Base-by-base conservation (phyloP, 2,888 invertebrate species). In the Nephrotoma flavescens region DNA sequence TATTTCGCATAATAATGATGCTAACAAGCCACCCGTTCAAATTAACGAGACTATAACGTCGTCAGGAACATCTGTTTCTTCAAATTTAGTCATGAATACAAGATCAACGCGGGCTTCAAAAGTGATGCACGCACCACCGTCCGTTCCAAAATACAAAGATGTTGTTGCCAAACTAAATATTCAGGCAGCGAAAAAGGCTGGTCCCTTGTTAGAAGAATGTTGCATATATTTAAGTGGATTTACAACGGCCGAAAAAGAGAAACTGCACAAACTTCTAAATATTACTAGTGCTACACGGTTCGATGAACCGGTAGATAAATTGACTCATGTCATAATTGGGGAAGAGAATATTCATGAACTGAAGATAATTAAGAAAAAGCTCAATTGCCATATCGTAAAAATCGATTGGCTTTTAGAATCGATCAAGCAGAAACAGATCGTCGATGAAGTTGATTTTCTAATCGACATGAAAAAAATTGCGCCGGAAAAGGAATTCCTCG, bases 151-250 rank as follows among this genome's bases (percentile, higher is more conserved):
- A 45, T 88, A 89, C 87, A 88, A 89, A 86, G 89, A 89, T 31
- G 85, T 90, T 9, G 88, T 92, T 12, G 90, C 90, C 83, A 90
- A 91, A 87, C 92, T 95, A 83, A 95, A 95, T 89, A 92, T 96
- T 88, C 94, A 93, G 87, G 92, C 93, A 87, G 94, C 95, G 1
- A 95, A 95, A 90, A 94, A 93, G 90, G 95, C 95, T 88, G 97
- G 97, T 45, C 93, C 94, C 87, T 97, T 97, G 90, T 94, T 98
- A 87, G 98, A 98, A 92, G 97, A 97, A 86, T 98, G 97, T 90
- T 31, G 31, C 31, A 93, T 96, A 83, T 96, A 94, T 89, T 89
- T 96, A 47, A 93, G 94, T 88, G 96, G 96, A 6, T 95, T 96
- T 89, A 91, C 91, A n/a, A 88, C 91, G 0, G 92, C 92, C 57